Percentiles rank a stretch among this genome's conserved stretches.
phyloP scores from a whole-genome alignment of 2,113 vertebrate genomes.

The Hippoglossus stenolepis region DNA sequence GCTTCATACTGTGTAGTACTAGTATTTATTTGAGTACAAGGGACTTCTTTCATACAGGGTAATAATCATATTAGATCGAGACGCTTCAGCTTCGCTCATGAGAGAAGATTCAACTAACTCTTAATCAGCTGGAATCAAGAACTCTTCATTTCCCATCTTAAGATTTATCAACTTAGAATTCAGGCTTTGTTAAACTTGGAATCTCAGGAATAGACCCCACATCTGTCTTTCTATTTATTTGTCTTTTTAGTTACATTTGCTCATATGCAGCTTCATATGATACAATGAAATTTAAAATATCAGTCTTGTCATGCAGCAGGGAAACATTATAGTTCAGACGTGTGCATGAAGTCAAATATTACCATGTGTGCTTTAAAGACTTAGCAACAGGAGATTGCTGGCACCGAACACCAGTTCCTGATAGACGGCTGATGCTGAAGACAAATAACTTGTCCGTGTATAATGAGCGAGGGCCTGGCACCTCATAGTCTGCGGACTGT shows the following conservation, averaged over 20 bases:
- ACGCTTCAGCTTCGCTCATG: no score
- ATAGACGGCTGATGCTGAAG: not conserved
- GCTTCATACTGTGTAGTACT: no score
- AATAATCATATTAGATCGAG: no score
- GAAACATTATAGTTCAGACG: not conserved
- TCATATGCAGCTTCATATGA: no score
- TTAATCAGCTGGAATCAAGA: no score
- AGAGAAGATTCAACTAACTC: no score
- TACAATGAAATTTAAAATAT: not conserved
- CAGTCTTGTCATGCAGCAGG: not conserved
- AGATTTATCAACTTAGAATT: no score
- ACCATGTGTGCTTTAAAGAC: not conserved
- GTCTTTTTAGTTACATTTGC: not conserved
- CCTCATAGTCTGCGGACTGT: slow-evolving; percentile 35
- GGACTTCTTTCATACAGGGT: no score
- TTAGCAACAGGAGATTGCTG: slow-evolving; percentile 27
- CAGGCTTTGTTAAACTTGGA: no score
- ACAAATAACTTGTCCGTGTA: slow-evolving; percentile 15
- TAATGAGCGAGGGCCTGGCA: slow-evolving; percentile 21
- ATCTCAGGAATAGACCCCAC: not conserved
- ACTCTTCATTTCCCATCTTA: not conserved
- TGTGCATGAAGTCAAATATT: not conserved
- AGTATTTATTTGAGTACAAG: no score
- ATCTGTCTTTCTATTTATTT: not conserved
- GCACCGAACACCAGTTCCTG: not conserved